Evolutionary conservation across 2,888 invertebrate genomes (phyloP), one percentile per base, ranked within the genome.

Genomic region (Andrena haemorrhoa): DNA sequence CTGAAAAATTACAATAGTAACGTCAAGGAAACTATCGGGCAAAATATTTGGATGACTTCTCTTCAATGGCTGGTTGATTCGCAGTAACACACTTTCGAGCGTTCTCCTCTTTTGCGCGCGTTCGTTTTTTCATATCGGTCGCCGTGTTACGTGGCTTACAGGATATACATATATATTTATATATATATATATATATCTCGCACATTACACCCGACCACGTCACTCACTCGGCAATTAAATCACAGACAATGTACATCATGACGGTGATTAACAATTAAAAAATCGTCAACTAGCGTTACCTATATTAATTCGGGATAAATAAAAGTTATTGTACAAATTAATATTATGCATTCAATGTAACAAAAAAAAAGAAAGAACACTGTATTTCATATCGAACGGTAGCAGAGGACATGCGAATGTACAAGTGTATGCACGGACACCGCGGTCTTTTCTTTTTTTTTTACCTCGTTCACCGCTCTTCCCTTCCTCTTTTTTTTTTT

Each of bases 261-360:
- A 89, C 87, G 86, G 84, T 88, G 88, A 89, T 89, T 88, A 89
- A 89, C 84, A 87, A 86, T 84, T 56, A 70, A 53, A 68, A 81
- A 86, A 86, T 84, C 75, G 76, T 86, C 80, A 79, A 82, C 75
- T 86, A 84, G 74, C 84, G 76, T 83, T 81, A 87, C 82, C 84
- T 78, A 82, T 87, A 85, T 83, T 86, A 88, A 87, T 80, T 85
- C 85, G 82, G 87, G 84, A 88, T 87, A 91, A 90, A 90, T 88
- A 88, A 88, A 86, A 89, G 79, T 89, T 89, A 89, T 89, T 85
- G 85, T 91, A 91, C 89, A 90, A 91, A 91, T 91, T 89, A 89
- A 90, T 87, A 90, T 90, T 90, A 91, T 90, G 86, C 88, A 82
- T 87, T 90, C 88, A 84, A 79, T 88, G 86, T 86, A 88, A 91